A percentile compares a stretch with the other conserved stretches of the same genome.
These are phyloP conservation scores for Ciconia stormi DNA, from an alignment of 2,113 vertebrate genomes.

Conservation along the genomic window DNA sequence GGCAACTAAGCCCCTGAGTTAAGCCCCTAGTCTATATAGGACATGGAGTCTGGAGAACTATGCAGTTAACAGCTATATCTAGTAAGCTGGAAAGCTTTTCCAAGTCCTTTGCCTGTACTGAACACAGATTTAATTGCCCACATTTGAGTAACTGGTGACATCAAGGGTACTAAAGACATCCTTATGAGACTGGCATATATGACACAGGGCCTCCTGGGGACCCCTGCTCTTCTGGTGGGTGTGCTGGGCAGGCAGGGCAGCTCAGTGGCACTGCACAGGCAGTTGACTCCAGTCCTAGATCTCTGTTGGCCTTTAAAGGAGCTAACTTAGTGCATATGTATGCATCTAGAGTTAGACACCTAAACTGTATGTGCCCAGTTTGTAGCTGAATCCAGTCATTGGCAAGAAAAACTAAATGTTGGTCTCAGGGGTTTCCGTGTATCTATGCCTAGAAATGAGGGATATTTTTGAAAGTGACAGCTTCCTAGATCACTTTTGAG, in stretches of 20 bases:
- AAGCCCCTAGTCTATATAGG: not conserved
- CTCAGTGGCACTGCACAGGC: accelerated
- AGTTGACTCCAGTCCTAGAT: not conserved
- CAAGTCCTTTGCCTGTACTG: not conserved
- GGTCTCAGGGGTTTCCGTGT: not conserved
- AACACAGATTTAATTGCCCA: not conserved
- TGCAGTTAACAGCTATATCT: not conserved
- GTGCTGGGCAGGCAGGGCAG: not conserved
- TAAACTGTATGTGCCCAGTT: not conserved
- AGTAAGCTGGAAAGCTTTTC: not conserved
- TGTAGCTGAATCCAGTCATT: not conserved
- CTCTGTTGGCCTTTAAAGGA: not conserved
- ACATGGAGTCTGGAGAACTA: not conserved
- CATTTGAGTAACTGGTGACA: not conserved
- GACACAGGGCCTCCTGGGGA: not conserved
- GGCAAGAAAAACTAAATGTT: not conserved
- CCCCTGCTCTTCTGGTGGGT: not conserved
- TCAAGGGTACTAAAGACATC: not conserved
- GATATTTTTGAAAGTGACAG: not conserved
- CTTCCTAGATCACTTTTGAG: not conserved
- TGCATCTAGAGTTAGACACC: not conserved
- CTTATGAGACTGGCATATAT: not conserved
- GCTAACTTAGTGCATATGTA: not conserved
- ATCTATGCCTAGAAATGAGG: not conserved
- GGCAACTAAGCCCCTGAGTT: not conserved